phyloP scores from a whole-genome alignment of 1,140 invertebrate genomes.

The Musca vetustissima region DNA sequence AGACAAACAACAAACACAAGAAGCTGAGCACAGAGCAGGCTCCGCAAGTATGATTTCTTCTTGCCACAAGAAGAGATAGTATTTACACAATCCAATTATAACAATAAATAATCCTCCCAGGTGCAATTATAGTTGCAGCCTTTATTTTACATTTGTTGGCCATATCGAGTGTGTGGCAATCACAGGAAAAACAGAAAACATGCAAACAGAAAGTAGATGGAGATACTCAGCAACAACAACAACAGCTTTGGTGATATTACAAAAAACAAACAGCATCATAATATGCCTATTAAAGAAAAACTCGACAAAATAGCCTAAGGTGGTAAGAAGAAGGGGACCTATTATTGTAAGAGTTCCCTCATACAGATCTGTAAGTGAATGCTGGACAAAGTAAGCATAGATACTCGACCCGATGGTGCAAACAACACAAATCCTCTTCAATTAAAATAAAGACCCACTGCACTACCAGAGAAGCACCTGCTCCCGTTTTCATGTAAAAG shows the following conservation, averaged over 20 bases:
- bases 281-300: slow-evolving; percentile 5
- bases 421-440: slow-evolving; percentile 30
- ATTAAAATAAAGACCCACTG: slow-evolving; percentile 30
- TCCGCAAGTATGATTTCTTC: too few species aligned
- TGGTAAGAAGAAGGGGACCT: too few species aligned
- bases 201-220: neutral
- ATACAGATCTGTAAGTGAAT: too few species aligned
- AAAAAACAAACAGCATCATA: neutral
- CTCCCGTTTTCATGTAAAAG: neutral
- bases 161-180: too few species aligned
- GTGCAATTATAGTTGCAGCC: slow-evolving; percentile 16
- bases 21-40: too few species aligned
- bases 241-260: neutral
- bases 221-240: neutral
- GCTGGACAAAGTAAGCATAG: neutral
- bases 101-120: slow-evolving; percentile 23
- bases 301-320: neutral
- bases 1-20: too few species aligned
- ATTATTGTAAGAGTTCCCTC: too few species aligned
- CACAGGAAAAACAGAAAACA: too few species aligned
- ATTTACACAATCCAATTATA: slow-evolving; percentile 10
- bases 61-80: neutral
- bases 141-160: neutral
- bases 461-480: slow-evolving; percentile 29
- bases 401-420: neutral